Conservation (phyloP, 2,797 vertebrate genomes). For the Notamacropus eugenii region DNA sequence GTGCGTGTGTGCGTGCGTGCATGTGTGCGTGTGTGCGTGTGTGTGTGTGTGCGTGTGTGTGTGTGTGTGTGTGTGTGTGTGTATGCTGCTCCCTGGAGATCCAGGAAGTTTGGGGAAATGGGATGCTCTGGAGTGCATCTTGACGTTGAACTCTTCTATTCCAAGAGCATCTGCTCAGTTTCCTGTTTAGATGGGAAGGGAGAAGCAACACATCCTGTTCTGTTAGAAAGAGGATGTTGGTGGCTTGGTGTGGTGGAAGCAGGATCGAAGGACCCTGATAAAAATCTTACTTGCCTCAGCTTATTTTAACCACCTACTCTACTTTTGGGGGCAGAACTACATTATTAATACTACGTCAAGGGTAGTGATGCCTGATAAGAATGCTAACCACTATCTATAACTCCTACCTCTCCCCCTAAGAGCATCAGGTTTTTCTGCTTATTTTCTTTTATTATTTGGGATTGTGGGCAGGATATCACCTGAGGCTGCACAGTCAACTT, state of each 20-base stretch:
- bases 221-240: not conserved
- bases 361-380: not conserved
- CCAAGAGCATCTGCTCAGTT: not conserved
- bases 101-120: not conserved
- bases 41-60: too few species aligned
- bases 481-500: not conserved
- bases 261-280: slow-evolving; percentile 4
- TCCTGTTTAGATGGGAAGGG: slow-evolving; percentile 16
- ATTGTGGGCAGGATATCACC: not conserved
- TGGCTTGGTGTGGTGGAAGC: slow-evolving; percentile 19
- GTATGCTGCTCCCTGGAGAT: not conserved
- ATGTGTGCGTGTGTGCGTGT: too few species aligned
- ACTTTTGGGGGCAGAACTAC: not conserved
- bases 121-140: not conserved
- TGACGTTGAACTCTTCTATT: not conserved
- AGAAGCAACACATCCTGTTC: slow-evolving; percentile 11
- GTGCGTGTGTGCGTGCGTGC: too few species aligned
- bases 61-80: not conserved
- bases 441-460: not conserved
- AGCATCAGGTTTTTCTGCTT: not conserved
- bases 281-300: not conserved
- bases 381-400: not conserved
- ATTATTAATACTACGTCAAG: not conserved
- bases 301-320: not conserved
- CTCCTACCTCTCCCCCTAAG: not conserved